Percentiles rank a stretch among this genome's conserved stretches.
phyloP scores from a whole-genome alignment of 2,797 vertebrate genomes.

The Margarornis squamiger region DNA sequence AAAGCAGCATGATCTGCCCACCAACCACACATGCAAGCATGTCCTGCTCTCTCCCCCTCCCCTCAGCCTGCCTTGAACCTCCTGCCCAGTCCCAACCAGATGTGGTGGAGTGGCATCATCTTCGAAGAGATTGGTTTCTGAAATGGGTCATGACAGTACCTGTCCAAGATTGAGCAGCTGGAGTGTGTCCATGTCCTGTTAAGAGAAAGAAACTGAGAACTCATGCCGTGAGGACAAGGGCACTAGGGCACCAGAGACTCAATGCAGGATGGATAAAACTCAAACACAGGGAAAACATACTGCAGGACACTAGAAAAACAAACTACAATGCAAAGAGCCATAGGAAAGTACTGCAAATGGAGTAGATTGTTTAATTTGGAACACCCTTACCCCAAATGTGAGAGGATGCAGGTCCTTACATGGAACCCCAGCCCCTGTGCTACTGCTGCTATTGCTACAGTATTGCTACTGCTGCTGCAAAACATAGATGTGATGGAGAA shows the following conservation, averaged over 20 bases:
- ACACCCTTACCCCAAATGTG: not conserved
- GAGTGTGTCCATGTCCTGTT: fast-evolving
- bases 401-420: not conserved
- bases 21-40: fast-evolving
- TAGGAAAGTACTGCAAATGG: not conserved
- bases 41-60: not conserved
- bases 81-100: not conserved
- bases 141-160: not conserved
- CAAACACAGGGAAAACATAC: not conserved
- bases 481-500: not conserved
- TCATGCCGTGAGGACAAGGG: not conserved
- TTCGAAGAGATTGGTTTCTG: not conserved
- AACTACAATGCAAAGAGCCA: not conserved
- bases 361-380: not conserved
- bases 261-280: not conserved
- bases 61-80: not conserved
- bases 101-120: fast-evolving
- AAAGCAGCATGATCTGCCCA: not conserved
- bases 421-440: not conserved
- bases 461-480: not conserved
- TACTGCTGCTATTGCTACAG: not conserved
- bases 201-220: not conserved
- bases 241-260: not conserved
- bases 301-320: not conserved
- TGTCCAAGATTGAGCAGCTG: not conserved